Evolutionary conservation across 2,888 invertebrate species (phyloP), one percentile per base, ranked within the genome.

Genomic region (Chironomus riparius): DNA sequence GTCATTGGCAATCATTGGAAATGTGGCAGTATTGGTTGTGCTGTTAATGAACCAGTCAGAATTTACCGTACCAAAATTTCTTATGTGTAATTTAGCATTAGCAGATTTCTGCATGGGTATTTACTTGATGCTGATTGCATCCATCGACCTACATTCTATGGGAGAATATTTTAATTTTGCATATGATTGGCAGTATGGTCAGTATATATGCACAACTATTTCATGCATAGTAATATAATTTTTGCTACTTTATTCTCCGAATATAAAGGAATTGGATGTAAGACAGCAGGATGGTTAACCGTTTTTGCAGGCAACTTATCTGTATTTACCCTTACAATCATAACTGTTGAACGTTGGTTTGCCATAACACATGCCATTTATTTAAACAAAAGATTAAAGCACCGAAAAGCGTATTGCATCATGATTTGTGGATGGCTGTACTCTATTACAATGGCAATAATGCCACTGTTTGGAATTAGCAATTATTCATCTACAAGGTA

Each of bases 141-240:
- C 91, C 0, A 91, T 94, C 80, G 96, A 97, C 83, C 86, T 92
- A 0, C 89, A 91, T 79, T 95, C 95, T 0, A 90, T 92, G 80
- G 93, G 94, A 2, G 90, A 90, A 78, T 96, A 95, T 85, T 95
- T 95, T 83, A 95, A 95, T 83, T 91, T 91, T 82, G 95, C 95
- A 3, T 95, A 92, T 80, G 90, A 92, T 80, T 96, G 96, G 95
- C 95, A 96, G 83, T 88, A 89, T 79, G 90, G 91, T 88, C 80
- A 82, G 80, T 7, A 24, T 0, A n/a, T n/a, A 79, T 69, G 15
- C 18, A 15, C 28, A 15, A n/a, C 13, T 13, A 69, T 12, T 12
- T 75, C 76, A 47, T 38, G 38, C 38, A 62, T 24, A 73, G 13
- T 7, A 10, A 65, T 65, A 12, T 69, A 28, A 22, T 38, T 72